Base-by-base conservation (phyloP, 2,888 invertebrate species). In the Tridacna crocea region DNA sequence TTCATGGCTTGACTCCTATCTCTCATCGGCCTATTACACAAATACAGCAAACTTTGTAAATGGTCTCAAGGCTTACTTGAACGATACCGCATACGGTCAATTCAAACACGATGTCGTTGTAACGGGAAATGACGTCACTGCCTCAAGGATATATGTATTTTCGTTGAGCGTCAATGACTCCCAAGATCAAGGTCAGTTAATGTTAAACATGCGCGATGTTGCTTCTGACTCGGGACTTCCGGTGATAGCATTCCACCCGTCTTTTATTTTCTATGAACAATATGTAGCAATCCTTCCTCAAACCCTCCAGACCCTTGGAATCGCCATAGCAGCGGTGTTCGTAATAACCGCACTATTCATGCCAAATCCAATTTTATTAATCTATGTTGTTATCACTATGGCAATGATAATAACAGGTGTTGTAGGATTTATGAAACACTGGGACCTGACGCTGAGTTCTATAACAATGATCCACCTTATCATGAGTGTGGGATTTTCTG, bases 161-260 rank as follows among this genome's bases (percentile, higher is more conserved):
- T 97, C 98, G 0, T 97, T 97, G 6, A 97, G 98, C 91, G 97
- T 98, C 63, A 97, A 97, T 75, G 97, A 98, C 75, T 98, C 98
- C n/a, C 89, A 88, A 24, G 77, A 74, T 17, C 89, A 92, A 77
- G 92, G 90, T 0, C 68, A 88, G 36, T 77, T 91, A 65, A 92
- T 93, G 91, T 48, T 88, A 46, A 63, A 77, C n/a, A 88, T 92
- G 87, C 75, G 92, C 17, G 85, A 91, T 11, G 46, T 92, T 0
- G 92, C 89, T 0, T 83, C 87, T 61, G 76, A 83, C 17, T 48
- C 65, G 88, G 88, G 15, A 2, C 72, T 91, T 11, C 84, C 89
- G 13, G 85, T 90, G 0, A 81, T 89, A 60, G 90, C 89, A 1
- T 92, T 88, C 76, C 84, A 88, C 15, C 88, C 90, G 0, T 72